A percentile compares a stretch with the other conserved stretches of the same genome.
These are phyloP conservation scores for Parnassius apollo DNA, from an alignment of 2,888 invertebrate species.

Conservation along the genomic window DNA sequence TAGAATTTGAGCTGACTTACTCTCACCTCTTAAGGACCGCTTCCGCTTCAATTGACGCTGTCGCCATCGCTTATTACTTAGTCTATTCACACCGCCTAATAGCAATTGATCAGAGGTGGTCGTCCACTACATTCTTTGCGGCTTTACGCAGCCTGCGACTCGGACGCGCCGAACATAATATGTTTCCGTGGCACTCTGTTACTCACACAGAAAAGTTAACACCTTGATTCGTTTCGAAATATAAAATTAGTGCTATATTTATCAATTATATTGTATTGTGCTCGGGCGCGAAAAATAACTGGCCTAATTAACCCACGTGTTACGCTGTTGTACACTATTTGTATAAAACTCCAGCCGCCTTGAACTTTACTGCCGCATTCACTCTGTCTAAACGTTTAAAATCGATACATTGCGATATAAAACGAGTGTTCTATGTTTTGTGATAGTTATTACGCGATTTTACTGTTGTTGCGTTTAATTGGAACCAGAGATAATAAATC, in stretches of 20 bases:
- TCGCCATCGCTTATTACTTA: conserved; percentile 29
- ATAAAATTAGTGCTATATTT: conserved; percentile 2
- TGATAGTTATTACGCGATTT: not conserved
- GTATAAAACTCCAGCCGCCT: conserved; percentile 38
- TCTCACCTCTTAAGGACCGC: too few species aligned
- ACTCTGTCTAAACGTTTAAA: conserved; percentile 25
- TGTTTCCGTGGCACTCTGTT: conserved; percentile 34
- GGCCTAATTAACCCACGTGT: conserved; percentile 30
- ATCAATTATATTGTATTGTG: not conserved
- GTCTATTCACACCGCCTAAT: conserved; percentile 32
- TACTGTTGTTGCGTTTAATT: not conserved
- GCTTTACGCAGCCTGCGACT: conserved; percentile 35
- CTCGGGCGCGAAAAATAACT: conserved; percentile 27
- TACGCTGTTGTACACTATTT: conserved; percentile 8
- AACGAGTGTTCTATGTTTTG: conserved; percentile 8
- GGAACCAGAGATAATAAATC: too few species aligned
- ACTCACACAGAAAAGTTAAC: conserved; percentile 18
- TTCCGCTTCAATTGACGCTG: conserved; percentile 24
- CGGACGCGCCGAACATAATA: conserved; percentile 44
- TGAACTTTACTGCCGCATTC: conserved; percentile 47
- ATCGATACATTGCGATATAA: conserved; percentile 11
- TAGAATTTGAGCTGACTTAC: too few species aligned
- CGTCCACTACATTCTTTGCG: conserved; percentile 40
- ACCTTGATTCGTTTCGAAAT: not conserved
- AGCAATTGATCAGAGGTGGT: conserved; percentile 51